Conservation (phyloP, 2,888 invertebrate species). For the Aleiodes alternator region DNA sequence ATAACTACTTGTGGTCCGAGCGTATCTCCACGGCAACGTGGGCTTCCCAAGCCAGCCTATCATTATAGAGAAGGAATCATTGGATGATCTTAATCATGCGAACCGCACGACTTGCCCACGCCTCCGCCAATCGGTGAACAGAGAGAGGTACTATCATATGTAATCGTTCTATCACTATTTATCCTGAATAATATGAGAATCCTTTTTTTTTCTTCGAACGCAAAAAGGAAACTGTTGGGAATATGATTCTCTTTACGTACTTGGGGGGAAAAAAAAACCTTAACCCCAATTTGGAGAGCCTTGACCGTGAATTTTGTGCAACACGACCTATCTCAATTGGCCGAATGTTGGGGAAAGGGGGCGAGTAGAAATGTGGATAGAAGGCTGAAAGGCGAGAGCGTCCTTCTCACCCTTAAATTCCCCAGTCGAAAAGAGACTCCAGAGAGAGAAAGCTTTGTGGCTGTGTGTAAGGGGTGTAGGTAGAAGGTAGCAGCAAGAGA, state of each 20-base stretch:
- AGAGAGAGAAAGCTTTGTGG: slow-evolving; percentile 58
- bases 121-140: slow-evolving; percentile 70
- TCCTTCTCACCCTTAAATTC: slow-evolving; percentile 67
- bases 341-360: slow-evolving; percentile 37
- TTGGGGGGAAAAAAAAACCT: background rate
- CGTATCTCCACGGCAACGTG: slow-evolving; percentile 61
- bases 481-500: slow-evolving; percentile 53
- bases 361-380: slow-evolving; percentile 3
- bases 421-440: slow-evolving; percentile 49
- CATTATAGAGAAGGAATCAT: slow-evolving; percentile 76
- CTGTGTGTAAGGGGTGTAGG: slow-evolving; percentile 56
- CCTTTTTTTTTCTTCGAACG: background rate
- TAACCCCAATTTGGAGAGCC: slow-evolving; percentile 28
- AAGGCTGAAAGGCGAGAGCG: slow-evolving; percentile 7
- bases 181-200: background rate
- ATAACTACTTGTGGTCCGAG: slow-evolving; percentile 28
- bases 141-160: slow-evolving; percentile 58
- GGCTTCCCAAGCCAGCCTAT: slow-evolving; percentile 66
- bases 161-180: slow-evolving; percentile 63
- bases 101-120: slow-evolving; percentile 70
- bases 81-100: slow-evolving; percentile 76
- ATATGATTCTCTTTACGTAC: background rate
- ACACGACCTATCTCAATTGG: slow-evolving; percentile 66
- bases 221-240: background rate
- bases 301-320: slow-evolving; percentile 4